Percentiles rank a stretch among this genome's conserved stretches.
Conservation (phyloP, 2,797 vertebrate genomes). For the Sebastes taczanowskii region DNA sequence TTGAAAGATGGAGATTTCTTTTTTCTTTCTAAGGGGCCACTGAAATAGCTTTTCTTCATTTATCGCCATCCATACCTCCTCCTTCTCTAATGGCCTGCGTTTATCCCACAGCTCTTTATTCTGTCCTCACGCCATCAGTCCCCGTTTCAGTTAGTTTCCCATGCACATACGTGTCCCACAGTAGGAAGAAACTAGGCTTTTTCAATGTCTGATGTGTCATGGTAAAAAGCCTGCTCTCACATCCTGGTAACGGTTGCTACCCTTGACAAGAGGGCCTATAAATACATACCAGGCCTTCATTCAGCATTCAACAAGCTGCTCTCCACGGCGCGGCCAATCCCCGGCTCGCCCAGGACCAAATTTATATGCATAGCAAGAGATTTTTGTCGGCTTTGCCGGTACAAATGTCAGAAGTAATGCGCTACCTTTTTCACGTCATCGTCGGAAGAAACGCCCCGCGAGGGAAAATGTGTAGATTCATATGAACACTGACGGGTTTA, state of each 20-base stretch:
- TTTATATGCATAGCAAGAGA: slow-evolving; percentile 29
- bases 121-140: neutral
- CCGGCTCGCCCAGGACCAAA: neutral
- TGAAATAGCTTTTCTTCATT: slow-evolving; percentile 30
- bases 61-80: neutral
- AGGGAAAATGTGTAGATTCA: neutral
- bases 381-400: slow-evolving; percentile 13
- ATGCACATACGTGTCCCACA: neutral
- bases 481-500: neutral
- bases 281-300: slow-evolving; percentile 62
- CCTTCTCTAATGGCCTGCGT: neutral
- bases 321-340: slow-evolving; percentile 18
- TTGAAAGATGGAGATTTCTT: slow-evolving; percentile 46
- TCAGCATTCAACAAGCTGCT: slow-evolving; percentile 54
- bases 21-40: neutral
- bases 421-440: neutral
- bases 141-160: neutral
- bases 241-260: slow-evolving; percentile 77
- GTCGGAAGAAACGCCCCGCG: neutral
- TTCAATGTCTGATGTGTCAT: slow-evolving; percentile 56
- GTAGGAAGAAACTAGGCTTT: slow-evolving; percentile 13
- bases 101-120: neutral
- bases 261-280: slow-evolving; percentile 69
- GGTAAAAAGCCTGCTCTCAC: slow-evolving; percentile 47
- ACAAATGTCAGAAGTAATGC: slow-evolving; percentile 2